A percentile compares a stretch with the other conserved stretches of the same genome.
Conservation (phyloP, 2,888 invertebrate genomes). For the Tillus elongatus region DNA sequence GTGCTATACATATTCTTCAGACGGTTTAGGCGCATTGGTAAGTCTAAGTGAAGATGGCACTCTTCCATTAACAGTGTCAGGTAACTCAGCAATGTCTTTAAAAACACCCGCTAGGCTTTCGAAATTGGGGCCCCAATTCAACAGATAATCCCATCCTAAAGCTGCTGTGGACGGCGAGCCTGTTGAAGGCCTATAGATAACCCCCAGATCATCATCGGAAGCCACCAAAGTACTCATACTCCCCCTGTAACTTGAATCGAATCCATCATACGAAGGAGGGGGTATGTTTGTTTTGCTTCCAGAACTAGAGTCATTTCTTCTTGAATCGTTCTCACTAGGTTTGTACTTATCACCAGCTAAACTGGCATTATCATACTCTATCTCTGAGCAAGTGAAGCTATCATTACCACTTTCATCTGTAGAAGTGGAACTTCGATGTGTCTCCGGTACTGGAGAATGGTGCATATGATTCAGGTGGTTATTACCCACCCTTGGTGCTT, state of each 20-base stretch:
- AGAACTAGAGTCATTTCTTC: constrained; percentile 35
- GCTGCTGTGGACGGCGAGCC: constrained; percentile 70
- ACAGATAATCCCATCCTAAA: constrained; percentile 86
- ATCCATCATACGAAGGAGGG: constrained; percentile 78
- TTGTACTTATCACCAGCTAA: constrained; percentile 67
- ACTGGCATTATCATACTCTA: constrained; percentile 90
- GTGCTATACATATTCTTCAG: constrained; percentile 84
- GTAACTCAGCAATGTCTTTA: constrained; percentile 91
- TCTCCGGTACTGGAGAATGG: constrained; percentile 59
- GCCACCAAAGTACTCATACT: constrained; percentile 89
- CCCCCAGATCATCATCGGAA: constrained; percentile 82
- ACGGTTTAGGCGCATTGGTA: constrained; percentile 74
- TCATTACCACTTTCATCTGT: constrained; percentile 93
- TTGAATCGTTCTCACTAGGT: constrained; percentile 29
- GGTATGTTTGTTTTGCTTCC: constrained; percentile 56
- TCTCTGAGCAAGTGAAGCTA: constrained; percentile 96
- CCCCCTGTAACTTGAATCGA: constrained; percentile 89
- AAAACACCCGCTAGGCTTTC: constrained; percentile 92
- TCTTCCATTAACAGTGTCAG: constrained; percentile 68
- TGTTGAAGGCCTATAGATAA: constrained; percentile 68
- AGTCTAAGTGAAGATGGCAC: constrained; percentile 66
- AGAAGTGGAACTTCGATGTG: constrained; percentile 68
- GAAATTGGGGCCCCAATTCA: constrained; percentile 95
- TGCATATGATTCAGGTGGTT: constrained; percentile 61
- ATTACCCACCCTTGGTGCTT: constrained; percentile 63